Percentiles rank a stretch among this genome's conserved stretches.
Evolutionary conservation across 2,888 invertebrate genomes (phyloP).

Genomic region (Theretra japonica): DNA sequence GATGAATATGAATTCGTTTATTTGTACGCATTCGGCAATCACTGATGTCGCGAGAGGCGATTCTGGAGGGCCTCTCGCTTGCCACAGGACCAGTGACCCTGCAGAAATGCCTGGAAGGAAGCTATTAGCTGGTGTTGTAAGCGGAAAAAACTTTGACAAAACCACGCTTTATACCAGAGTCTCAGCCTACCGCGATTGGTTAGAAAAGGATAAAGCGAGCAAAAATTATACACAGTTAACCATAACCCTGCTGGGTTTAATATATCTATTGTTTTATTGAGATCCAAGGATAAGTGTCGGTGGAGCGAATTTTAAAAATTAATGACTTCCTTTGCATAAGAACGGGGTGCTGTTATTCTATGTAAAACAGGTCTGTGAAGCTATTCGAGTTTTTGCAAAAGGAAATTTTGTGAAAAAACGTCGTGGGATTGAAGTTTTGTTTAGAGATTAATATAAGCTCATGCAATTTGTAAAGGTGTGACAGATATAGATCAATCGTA

Average conservation of each 20-base stretch:
- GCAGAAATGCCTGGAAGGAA: conserved; percentile 45
- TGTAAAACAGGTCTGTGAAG: conserved; percentile 44
- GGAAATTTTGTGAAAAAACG: not conserved
- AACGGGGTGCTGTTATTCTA: conserved; percentile 50
- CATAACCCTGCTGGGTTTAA: conserved; percentile 49
- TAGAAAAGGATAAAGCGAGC: conserved; percentile 39
- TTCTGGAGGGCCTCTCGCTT: conserved; percentile 69
- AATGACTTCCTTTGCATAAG: conserved; percentile 47
- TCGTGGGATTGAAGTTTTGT: not conserved
- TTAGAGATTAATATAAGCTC: not conserved
- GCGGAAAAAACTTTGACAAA: conserved; percentile 64
- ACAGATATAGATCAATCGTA: not conserved
- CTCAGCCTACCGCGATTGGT: conserved; percentile 53
- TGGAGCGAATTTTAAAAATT: conserved; percentile 35
- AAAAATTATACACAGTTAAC: conserved; percentile 29
- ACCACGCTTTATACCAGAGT: conserved; percentile 54
- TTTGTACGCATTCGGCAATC: conserved; percentile 56
- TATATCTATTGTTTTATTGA: conserved; percentile 58
- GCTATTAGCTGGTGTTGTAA: conserved; percentile 64
- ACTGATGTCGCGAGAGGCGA: conserved; percentile 63
- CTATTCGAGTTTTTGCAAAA: conserved; percentile 31
- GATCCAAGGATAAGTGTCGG: conserved; percentile 30
- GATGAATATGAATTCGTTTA: conserved; percentile 59
- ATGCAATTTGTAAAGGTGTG: not conserved
- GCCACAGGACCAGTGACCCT: conserved; percentile 52